Evolutionary conservation across 2,888 invertebrate genomes (phyloP).

Genomic region (Lasioglossum zephyrum): DNA sequence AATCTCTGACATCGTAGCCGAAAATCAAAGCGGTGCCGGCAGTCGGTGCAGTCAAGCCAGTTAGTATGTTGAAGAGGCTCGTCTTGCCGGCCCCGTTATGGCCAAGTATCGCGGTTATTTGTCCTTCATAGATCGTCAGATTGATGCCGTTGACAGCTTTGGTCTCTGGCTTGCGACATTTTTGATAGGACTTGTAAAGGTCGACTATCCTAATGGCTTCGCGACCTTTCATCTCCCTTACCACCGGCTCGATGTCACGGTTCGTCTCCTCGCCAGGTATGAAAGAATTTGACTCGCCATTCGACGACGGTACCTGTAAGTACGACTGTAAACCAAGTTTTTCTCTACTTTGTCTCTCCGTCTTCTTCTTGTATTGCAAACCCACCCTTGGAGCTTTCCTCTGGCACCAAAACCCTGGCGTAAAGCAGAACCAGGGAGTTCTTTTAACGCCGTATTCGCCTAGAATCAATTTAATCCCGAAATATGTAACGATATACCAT

Average conservation of each 20-base stretch:
- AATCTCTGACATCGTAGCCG: constrained; percentile 91
- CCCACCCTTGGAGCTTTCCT: constrained; percentile 84
- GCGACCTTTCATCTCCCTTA: constrained; percentile 89
- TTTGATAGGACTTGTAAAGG: constrained; percentile 89
- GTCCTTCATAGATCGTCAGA: constrained; percentile 93
- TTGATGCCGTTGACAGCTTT: constrained; percentile 92
- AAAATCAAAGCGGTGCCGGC: constrained; percentile 91
- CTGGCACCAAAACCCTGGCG: constrained; percentile 89
- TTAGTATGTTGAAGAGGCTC: constrained; percentile 93
- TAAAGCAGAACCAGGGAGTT: constrained; percentile 90
- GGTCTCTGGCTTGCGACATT: constrained; percentile 88
- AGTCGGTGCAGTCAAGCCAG: constrained; percentile 91
- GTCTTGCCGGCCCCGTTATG: constrained; percentile 96
- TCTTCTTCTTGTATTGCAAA: constrained; percentile 37
- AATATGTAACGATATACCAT: neutral
- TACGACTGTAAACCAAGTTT: constrained; percentile 46
- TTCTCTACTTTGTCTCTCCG: constrained; percentile 12
- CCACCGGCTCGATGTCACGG: constrained; percentile 90
- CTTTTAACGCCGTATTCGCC: constrained; percentile 92
- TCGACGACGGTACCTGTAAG: constrained; percentile 76
- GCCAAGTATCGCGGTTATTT: constrained; percentile 94
- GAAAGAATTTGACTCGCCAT: constrained; percentile 83
- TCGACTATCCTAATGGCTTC: constrained; percentile 91
- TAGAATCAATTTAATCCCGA: constrained; percentile 76
- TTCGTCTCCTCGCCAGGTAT: constrained; percentile 85